Percentiles rank a stretch among this genome's conserved stretches.
These are phyloP conservation scores for Thunnus maccoyii DNA, from an alignment of 2,113 vertebrate species.

Conservation along the genomic window DNA sequence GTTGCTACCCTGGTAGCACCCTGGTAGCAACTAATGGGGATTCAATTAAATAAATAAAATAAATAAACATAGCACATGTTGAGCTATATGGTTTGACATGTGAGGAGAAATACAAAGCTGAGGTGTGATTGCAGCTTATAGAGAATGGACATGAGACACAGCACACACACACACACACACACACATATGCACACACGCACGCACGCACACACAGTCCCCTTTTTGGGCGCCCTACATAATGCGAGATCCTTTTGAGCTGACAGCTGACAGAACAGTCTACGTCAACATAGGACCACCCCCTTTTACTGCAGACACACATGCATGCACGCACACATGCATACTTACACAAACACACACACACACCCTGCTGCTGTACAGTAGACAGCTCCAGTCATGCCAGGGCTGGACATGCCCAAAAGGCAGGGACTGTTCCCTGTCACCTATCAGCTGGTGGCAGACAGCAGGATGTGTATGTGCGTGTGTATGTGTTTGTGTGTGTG, in stretches of 20 bases:
- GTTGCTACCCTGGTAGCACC: too few relatives aligned
- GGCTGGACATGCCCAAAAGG: conserved; percentile 74
- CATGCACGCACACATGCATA: conserved; percentile 17
- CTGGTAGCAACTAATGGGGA: too few relatives aligned
- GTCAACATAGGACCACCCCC: conserved; percentile 52
- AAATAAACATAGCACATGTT: too few relatives aligned
- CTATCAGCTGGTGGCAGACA: conserved; percentile 75
- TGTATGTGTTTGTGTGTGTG: conserved; percentile 18
- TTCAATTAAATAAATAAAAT: too few relatives aligned
- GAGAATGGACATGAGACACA: conserved; percentile 2
- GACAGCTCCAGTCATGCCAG: conserved; percentile 62
- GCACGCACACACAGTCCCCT: conserved; percentile 9
- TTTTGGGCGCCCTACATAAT: conserved; percentile 46
- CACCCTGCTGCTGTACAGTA: conserved; percentile 43
- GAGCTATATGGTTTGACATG: too few relatives aligned
- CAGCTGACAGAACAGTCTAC: conserved; percentile 71
- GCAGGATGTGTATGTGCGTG: conserved; percentile 19
- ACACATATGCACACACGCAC: conserved; percentile 24
- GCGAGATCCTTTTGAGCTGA: conserved; percentile 61
- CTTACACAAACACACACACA: conserved; percentile 28
- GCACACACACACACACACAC: neutral
- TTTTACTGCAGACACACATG: conserved; percentile 16
- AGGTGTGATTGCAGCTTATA: neutral
- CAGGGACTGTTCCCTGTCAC: conserved; percentile 71
- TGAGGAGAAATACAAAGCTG: too few relatives aligned